Conservation (phyloP, 2,113 vertebrate species). For the Phrynocephalus versicolor region DNA sequence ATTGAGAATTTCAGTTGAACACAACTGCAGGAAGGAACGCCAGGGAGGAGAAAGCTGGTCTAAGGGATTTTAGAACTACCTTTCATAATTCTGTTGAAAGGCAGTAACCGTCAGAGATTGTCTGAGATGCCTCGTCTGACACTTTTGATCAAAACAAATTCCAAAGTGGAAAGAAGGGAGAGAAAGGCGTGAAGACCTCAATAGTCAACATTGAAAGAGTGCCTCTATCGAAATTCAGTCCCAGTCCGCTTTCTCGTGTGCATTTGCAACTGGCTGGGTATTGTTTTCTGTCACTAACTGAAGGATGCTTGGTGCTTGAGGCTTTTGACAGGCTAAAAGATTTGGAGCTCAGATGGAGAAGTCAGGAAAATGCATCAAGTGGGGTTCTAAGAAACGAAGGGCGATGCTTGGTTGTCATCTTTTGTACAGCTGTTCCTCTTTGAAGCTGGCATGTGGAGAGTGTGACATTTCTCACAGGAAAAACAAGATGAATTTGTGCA, state of each 20-base stretch:
- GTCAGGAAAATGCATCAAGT: background rate
- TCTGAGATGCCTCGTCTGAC: constrained; percentile 1
- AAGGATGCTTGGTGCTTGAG: background rate
- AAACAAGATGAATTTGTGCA: background rate
- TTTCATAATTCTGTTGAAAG: constrained; percentile 30
- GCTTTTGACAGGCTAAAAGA: background rate
- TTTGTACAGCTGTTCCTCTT: constrained; percentile 7
- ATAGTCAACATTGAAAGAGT: constrained; percentile 20
- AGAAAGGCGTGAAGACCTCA: background rate
- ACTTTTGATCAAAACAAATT: constrained; percentile 17
- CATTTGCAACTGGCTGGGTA: background rate
- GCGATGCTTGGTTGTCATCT: background rate
- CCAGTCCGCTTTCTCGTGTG: background rate
- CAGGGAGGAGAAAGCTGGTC: constrained; percentile 8
- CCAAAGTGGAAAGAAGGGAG: background rate
- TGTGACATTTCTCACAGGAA: background rate
- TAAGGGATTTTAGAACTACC: constrained; percentile 30
- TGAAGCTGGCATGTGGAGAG: background rate
- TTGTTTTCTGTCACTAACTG: background rate
- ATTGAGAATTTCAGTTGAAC: background rate
- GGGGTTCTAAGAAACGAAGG: constrained; percentile 5
- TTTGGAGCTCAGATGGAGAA: constrained; percentile 5
- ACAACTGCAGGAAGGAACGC: background rate
- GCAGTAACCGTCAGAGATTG: constrained; percentile 19
- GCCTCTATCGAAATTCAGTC: background rate